These are phyloP conservation scores for Labeo calbasu DNA, from an alignment of 2,797 vertebrate genomes.

Conservation along the genomic window DNA sequence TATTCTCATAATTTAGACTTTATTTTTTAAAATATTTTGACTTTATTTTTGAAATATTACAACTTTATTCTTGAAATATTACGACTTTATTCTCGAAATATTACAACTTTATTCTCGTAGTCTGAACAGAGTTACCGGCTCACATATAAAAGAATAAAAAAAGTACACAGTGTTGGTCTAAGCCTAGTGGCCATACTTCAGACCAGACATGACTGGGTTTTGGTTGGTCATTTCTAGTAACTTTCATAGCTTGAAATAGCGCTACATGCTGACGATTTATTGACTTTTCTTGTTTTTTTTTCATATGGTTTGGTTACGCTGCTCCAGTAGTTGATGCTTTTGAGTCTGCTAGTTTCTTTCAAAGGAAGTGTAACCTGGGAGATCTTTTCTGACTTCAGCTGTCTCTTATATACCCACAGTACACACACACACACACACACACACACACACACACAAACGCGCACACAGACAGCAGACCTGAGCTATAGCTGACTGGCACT, in stretches of 20 bases:
- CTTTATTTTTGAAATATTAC: too few species aligned
- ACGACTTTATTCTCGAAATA: too few species aligned
- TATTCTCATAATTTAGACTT: too few species aligned
- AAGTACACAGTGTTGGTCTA: background rate
- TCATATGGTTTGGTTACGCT: background rate
- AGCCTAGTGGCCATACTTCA: background rate
- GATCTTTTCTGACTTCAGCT: background rate
- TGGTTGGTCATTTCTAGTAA: background rate
- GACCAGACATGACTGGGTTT: too few species aligned
- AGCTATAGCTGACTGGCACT: constrained; percentile 15
- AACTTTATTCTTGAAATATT: too few species aligned
- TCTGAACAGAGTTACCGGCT: background rate
- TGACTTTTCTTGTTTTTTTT: background rate
- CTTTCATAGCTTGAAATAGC: background rate
- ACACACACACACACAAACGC: background rate
- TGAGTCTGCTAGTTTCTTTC: background rate
- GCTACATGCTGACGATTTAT: background rate
- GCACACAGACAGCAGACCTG: background rate
- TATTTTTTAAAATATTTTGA: too few species aligned
- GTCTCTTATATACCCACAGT: background rate
- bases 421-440: background rate
- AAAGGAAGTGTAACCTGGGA: background rate
- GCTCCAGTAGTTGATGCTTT: background rate
- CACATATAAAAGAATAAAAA: background rate
- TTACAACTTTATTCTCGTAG: too few species aligned